These are phyloP conservation scores for Prietella phreatophila DNA, from an alignment of 2,113 vertebrate genomes.

Conservation along the genomic window DNA sequence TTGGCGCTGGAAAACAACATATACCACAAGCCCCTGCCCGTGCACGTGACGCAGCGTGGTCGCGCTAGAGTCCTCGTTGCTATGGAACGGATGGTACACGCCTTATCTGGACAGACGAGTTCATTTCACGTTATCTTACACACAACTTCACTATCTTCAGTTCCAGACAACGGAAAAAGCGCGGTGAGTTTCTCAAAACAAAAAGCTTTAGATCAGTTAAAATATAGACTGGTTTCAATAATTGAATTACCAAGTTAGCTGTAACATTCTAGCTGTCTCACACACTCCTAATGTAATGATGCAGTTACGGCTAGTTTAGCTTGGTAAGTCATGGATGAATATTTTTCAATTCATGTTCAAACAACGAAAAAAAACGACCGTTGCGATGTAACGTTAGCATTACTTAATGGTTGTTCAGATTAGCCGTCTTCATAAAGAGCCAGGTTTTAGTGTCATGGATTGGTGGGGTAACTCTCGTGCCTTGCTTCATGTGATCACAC, in stretches of 20 bases:
- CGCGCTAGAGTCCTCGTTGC: slow-evolving; percentile 59
- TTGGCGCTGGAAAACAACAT: neutral
- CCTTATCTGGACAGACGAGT: slow-evolving; percentile 35
- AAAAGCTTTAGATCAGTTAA: neutral
- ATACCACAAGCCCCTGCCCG: neutral
- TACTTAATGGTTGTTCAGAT: neutral
- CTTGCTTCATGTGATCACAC: neutral
- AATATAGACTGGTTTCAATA: neutral
- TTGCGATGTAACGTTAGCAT: neutral
- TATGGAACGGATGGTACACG: slow-evolving; percentile 59
- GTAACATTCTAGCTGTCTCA: neutral
- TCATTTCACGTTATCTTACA: slow-evolving; percentile 33
- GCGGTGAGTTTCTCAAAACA: slow-evolving; percentile 64
- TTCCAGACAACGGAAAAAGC: slow-evolving; percentile 40
- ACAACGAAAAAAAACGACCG: neutral
- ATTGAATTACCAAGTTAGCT: neutral
- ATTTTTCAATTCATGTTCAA: neutral
- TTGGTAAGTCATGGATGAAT: neutral
- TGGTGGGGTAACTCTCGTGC: neutral
- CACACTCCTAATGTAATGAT: neutral
- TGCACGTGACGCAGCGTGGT: neutral
- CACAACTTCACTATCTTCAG: slow-evolving; percentile 46
- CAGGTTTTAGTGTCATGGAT: neutral
- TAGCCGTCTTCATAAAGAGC: neutral
- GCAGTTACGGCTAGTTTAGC: neutral